Evolutionary conservation across 1,140 invertebrate species (phyloP).

Genomic region (Spodoptera litura): DNA sequence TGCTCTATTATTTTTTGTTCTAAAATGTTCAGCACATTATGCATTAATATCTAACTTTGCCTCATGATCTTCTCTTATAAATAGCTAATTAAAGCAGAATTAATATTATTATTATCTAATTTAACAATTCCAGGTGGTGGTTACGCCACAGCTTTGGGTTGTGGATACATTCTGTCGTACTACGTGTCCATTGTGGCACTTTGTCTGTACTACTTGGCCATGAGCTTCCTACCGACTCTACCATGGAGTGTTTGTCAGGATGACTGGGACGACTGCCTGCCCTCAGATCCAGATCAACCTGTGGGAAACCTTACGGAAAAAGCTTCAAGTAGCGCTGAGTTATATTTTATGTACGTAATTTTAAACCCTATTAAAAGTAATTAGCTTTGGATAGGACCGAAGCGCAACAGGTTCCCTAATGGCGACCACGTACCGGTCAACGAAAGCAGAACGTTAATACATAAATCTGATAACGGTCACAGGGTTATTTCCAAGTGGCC

Average conservation of each 20-base stretch:
- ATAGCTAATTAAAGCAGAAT: no score
- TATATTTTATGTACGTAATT: conserved; percentile 67
- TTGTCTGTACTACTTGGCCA: conserved; percentile 91
- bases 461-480: no score
- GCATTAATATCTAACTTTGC: no score
- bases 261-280: conserved; percentile 86
- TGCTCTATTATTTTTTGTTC: no score
- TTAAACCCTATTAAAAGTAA: neutral
- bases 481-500: no score
- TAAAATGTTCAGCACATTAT: no score
- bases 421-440: no score
- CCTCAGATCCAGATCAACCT: conserved; percentile 58
- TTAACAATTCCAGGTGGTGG: conserved; percentile 89
- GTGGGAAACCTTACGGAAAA: conserved; percentile 52
- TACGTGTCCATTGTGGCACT: conserved; percentile 93
- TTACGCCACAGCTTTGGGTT: conserved; percentile 91
- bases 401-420: no score
- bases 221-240: conserved; percentile 88
- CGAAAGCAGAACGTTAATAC: no score
- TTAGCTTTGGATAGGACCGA: no score
- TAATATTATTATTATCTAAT: neutral
- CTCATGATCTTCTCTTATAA: no score
- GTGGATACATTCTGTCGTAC: conserved; percentile 90
- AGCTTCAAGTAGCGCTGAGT: conserved; percentile 77
- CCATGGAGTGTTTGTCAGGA: conserved; percentile 89